Conservation (phyloP, 2,888 invertebrate genomes). For the Dolomedes plantarius region DNA sequence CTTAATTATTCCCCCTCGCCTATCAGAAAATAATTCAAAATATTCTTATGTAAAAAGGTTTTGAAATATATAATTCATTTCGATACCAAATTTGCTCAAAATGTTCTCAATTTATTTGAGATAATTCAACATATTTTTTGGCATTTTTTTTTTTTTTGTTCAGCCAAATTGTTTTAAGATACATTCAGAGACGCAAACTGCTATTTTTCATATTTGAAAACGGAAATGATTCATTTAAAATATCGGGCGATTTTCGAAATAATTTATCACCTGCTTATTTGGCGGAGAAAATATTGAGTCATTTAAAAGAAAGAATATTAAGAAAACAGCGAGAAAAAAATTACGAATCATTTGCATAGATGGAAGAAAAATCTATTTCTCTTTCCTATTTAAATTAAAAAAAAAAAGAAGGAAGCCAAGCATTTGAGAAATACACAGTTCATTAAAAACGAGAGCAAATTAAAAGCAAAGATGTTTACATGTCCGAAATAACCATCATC, state of each 20-base stretch:
- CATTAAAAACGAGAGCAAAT: constrained; percentile 12
- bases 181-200: not conserved
- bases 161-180: constrained; percentile 5
- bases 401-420: not conserved
- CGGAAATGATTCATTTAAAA: not conserved
- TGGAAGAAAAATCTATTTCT: not conserved
- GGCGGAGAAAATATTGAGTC: not conserved
- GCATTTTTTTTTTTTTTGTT: no score
- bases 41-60: not conserved
- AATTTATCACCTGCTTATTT: constrained; percentile 14
- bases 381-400: constrained; percentile 15
- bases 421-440: constrained; percentile 9
- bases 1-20: no score
- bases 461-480: constrained; percentile 18
- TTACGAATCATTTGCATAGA: constrained; percentile 9
- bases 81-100: not conserved
- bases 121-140: no score
- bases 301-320: constrained; percentile 8
- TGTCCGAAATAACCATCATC: constrained; percentile 54
- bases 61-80: not conserved
- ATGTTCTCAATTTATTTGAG: constrained; percentile 4
- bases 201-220: constrained; percentile 4
- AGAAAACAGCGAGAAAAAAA: constrained; percentile 9
- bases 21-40: no score
- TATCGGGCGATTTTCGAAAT: not conserved